phyloP scores from a whole-genome alignment of 2,888 invertebrate species.

The Dolichomitus sp. region DNA sequence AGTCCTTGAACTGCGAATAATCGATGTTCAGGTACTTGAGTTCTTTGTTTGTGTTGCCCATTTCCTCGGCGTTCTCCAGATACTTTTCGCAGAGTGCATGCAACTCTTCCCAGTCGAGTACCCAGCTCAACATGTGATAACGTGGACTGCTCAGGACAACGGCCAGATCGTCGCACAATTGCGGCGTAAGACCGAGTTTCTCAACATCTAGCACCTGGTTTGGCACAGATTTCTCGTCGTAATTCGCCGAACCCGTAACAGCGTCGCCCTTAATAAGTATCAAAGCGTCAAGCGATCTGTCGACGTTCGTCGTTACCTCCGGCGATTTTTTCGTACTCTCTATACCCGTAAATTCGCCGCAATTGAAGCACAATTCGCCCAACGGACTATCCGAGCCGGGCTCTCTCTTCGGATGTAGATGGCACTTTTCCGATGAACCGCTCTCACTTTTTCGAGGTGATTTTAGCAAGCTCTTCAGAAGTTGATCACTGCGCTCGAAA shows the following conservation, averaged over 20 bases:
- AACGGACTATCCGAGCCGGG: constrained; percentile 64
- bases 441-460: constrained; percentile 73
- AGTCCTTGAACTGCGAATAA: constrained; percentile 90
- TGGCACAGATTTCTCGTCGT: constrained; percentile 90
- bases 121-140: constrained; percentile 91
- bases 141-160: constrained; percentile 91
- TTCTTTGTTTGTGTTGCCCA: constrained; percentile 90
- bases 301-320: constrained; percentile 82
- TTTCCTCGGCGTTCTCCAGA: constrained; percentile 88
- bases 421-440: constrained; percentile 65
- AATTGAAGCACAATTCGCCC: constrained; percentile 79
- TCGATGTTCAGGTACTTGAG: constrained; percentile 92
- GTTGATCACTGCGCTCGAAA: constrained; percentile 76
- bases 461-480: constrained; percentile 78
- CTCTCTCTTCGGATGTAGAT: constrained; percentile 73
- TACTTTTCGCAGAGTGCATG: constrained; percentile 88
- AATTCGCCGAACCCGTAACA: constrained; percentile 88
- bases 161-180: constrained; percentile 91
- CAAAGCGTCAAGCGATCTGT: constrained; percentile 86
- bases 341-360: constrained; percentile 76
- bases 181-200: constrained; percentile 89
- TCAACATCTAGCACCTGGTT: constrained; percentile 88
- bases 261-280: constrained; percentile 87
- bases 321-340: constrained; percentile 69
- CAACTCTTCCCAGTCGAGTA: constrained; percentile 88